These are phyloP conservation scores for Aethina tumida DNA, from an alignment of 1,140 invertebrate species.

Conservation along the genomic window DNA sequence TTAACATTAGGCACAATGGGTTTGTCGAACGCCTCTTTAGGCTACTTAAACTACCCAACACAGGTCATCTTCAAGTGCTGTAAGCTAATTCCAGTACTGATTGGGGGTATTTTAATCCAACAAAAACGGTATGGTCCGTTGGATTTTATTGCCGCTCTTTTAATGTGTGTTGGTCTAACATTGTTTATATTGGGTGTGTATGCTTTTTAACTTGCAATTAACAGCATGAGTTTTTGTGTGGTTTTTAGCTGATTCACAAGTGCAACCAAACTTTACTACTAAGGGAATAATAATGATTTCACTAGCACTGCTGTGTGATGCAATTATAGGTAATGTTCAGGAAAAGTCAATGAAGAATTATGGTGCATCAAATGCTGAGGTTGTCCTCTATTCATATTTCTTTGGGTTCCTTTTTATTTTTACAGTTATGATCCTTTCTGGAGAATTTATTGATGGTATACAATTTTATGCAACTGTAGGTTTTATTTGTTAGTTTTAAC, in stretches of 20 bases:
- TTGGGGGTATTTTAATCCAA: conserved; percentile 87
- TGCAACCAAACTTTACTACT: conserved; percentile 80
- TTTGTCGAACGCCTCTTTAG: conserved; percentile 89
- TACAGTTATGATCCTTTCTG: conserved; percentile 60
- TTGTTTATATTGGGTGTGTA: conserved; percentile 68
- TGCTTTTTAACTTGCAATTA: conserved; percentile 8
- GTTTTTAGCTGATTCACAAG: conserved; percentile 73
- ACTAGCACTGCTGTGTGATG: conserved; percentile 81
- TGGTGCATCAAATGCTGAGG: conserved; percentile 77
- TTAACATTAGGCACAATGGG: conserved; percentile 92
- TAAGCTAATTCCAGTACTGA: conserved; percentile 89
- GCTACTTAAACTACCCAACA: conserved; percentile 92
- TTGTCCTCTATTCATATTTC: conserved; percentile 88
- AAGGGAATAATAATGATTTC: conserved; percentile 80
- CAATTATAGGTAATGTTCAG: conserved; percentile 91
- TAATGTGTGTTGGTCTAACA: conserved; percentile 86
- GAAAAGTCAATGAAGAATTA: conserved; percentile 85
- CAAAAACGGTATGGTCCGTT: conserved; percentile 75
- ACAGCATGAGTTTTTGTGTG: not conserved
- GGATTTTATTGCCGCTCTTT: conserved; percentile 72
- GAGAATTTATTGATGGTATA: conserved; percentile 65
- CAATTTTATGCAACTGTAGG: conserved; percentile 68
- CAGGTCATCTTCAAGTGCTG: conserved; percentile 94
- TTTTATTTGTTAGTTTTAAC: conserved; percentile 4
- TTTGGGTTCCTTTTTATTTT: conserved; percentile 82